A percentile compares a stretch with the other conserved stretches of the same genome.
phyloP scores from a whole-genome alignment of 2,113 vertebrate species.

The Nibea coibor region DNA sequence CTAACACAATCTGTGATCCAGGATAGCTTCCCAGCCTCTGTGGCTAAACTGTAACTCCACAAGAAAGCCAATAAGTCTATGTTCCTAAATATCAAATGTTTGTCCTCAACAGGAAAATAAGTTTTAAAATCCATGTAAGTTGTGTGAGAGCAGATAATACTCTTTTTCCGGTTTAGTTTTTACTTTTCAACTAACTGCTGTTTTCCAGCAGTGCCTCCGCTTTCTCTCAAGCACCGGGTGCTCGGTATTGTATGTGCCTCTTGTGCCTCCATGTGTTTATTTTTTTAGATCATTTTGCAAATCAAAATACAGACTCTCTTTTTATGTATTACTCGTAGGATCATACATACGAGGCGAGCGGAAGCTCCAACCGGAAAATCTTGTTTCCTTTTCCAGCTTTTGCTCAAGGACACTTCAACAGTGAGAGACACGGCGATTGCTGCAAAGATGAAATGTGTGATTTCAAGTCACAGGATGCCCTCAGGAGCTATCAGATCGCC shows the following conservation, averaged over 20 bases:
- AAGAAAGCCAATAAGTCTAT: too few relatives aligned
- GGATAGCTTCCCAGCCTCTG: too few relatives aligned
- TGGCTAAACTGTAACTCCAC: too few relatives aligned
- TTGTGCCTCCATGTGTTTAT: neutral
- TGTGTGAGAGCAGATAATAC: neutral
- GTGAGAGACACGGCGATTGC: constrained; percentile 45
- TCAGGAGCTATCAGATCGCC: constrained; percentile 34
- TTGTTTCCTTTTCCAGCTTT: neutral
- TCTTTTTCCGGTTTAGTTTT: neutral
- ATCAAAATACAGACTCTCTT: constrained; percentile 7
- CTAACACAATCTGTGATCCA: too few relatives aligned
- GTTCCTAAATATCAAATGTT: too few relatives aligned
- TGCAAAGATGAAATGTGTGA: constrained; percentile 50
- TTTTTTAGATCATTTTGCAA: neutral
- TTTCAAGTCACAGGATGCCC: constrained; percentile 35
- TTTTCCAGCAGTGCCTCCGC: neutral
- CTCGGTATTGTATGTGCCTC: neutral
- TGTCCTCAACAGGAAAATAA: neutral
- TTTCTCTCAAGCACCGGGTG: neutral
- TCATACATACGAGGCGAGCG: neutral
- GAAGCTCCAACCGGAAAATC: constrained; percentile 26
- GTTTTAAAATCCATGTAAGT: neutral
- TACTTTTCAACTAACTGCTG: neutral
- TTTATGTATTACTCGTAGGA: neutral
- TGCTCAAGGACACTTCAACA: constrained; percentile 57